Conservation (phyloP, 2,113 vertebrate genomes). For the Hippoglossus stenolepis region DNA sequence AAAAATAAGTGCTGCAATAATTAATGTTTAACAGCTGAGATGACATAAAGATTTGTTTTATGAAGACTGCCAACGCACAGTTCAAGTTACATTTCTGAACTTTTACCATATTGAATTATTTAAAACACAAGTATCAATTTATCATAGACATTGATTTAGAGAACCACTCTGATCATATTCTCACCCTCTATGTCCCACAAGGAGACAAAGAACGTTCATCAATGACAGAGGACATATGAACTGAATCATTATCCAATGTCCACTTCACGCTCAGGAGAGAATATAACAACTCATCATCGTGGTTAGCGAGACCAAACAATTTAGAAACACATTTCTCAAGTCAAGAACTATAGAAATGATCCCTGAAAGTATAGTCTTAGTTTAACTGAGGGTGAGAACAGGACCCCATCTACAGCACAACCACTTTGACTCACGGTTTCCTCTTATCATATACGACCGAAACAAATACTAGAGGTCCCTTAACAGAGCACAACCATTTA, state of each 20-base stretch:
- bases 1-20: too few species aligned
- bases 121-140: too few species aligned
- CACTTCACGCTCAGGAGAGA: slow-evolving; percentile 66
- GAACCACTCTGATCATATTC: slow-evolving; percentile 63
- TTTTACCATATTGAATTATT: too few species aligned
- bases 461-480: not conserved
- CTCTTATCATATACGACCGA: accelerated
- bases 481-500: not conserved
- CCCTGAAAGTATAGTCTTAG: slow-evolving; percentile 80
- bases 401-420: too few species aligned
- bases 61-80: too few species aligned
- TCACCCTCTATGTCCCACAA: slow-evolving; percentile 12
- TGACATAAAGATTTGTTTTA: too few species aligned
- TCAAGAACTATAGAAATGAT: slow-evolving; percentile 78
- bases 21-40: too few species aligned
- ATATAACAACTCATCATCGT: slow-evolving; percentile 64
- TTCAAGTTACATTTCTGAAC: too few species aligned
- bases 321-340: slow-evolving; percentile 77
- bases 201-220: slow-evolving; percentile 59
- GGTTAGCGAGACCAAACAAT: slow-evolving; percentile 67
- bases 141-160: not conserved
- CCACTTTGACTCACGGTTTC: slow-evolving; percentile 19
- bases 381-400: accelerated
- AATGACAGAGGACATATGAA: slow-evolving; percentile 51
- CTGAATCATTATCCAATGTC: slow-evolving; percentile 29